A percentile compares a stretch with the other conserved stretches of the same genome.
These are phyloP conservation scores for Leucophenga varia DNA, from an alignment of 1,140 invertebrate species.

Conservation along the genomic window DNA sequence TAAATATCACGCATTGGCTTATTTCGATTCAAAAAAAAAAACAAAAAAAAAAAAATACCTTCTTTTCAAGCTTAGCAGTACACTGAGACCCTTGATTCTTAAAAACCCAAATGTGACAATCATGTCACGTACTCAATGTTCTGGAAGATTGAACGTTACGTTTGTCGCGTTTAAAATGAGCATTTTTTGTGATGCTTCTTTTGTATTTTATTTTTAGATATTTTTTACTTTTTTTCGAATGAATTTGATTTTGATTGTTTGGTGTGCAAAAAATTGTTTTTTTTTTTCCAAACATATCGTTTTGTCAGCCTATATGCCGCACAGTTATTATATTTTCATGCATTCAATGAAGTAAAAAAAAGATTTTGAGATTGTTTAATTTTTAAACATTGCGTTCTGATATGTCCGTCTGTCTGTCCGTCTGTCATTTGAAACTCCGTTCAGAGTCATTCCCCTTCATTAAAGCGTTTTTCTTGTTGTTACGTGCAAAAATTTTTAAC, in stretches of 20 bases:
- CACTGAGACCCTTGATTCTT: too few relatives aligned
- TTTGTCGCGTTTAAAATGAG: slow-evolving; percentile 55
- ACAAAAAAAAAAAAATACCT: too few relatives aligned
- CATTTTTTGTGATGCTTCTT: too few relatives aligned
- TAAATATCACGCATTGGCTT: too few relatives aligned
- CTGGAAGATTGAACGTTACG: slow-evolving; percentile 55
- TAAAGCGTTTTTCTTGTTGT: slow-evolving; percentile 19
- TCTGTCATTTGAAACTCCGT: slow-evolving; percentile 3
- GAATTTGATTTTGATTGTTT: slow-evolving; percentile 55
- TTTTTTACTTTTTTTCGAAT: slow-evolving; percentile 7
- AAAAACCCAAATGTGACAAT: slow-evolving; percentile 44
- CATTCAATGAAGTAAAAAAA: neutral
- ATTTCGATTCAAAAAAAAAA: too few relatives aligned
- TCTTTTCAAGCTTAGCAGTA: too few relatives aligned
- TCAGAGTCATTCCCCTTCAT: slow-evolving; percentile 17
- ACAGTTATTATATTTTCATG: neutral
- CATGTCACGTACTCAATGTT: slow-evolving; percentile 53
- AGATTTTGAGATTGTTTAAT: slow-evolving; percentile 31
- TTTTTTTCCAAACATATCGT: too few relatives aligned
- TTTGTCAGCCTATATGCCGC: neutral
- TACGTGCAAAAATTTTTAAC: slow-evolving; percentile 41
- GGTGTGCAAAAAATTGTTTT: neutral
- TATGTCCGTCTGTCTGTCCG: too few relatives aligned
- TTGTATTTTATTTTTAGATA: too few relatives aligned
- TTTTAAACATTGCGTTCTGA: slow-evolving; percentile 28